Conservation (phyloP, 2,113 vertebrate genomes). For the Siniperca chuatsi region DNA sequence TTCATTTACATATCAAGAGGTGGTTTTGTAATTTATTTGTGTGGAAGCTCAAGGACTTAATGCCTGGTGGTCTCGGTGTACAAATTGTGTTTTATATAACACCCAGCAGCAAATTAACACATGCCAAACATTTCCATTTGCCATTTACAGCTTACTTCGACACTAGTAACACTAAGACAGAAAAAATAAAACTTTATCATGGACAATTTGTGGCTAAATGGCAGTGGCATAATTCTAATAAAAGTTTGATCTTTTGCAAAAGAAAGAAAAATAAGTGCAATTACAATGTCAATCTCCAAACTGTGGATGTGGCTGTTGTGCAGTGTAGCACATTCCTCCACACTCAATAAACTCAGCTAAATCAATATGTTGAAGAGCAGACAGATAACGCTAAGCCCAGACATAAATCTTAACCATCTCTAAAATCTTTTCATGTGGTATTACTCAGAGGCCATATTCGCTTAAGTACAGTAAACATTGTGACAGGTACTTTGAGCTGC, state of each 20-base stretch:
- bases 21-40: slow-evolving; percentile 74
- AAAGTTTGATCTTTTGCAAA: not conserved
- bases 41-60: slow-evolving; percentile 19
- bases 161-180: not conserved
- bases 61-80: slow-evolving; percentile 57
- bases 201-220: not conserved
- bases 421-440: slow-evolving; percentile 77
- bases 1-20: slow-evolving; percentile 78
- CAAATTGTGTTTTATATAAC: slow-evolving; percentile 52
- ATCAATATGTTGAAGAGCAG: slow-evolving; percentile 81
- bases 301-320: slow-evolving; percentile 56
- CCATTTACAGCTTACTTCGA: not conserved
- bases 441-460: slow-evolving; percentile 76
- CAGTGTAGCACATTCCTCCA: slow-evolving; percentile 75
- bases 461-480: slow-evolving; percentile 79
- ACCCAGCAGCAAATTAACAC: slow-evolving; percentile 40
- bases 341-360: slow-evolving; percentile 80
- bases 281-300: slow-evolving; percentile 22
- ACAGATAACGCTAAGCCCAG: slow-evolving; percentile 76
- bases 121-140: slow-evolving; percentile 15
- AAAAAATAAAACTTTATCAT: not conserved
- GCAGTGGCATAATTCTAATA: not conserved
- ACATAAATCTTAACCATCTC: slow-evolving; percentile 79
- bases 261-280: slow-evolving; percentile 22
- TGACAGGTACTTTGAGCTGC: slow-evolving; percentile 78